These are phyloP conservation scores for Meiosimyza decipiens DNA, from an alignment of 2,888 invertebrate species.

Conservation along the genomic window DNA sequence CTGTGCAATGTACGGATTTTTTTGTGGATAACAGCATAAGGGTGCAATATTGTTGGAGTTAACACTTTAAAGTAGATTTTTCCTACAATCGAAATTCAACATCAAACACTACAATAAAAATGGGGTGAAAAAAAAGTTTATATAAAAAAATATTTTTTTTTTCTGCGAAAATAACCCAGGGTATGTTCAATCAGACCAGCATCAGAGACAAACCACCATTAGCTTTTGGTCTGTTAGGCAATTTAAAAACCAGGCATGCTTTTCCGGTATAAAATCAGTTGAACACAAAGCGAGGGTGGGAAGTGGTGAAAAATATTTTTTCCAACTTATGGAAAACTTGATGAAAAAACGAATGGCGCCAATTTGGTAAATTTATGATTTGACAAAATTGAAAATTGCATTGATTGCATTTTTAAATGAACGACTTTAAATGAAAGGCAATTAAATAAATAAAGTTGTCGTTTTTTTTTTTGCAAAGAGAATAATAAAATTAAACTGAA, in stretches of 20 bases:
- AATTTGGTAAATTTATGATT: conserved; percentile 23
- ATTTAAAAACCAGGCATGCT: not conserved
- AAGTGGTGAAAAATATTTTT: too few relatives aligned
- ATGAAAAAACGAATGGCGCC: conserved; percentile 1
- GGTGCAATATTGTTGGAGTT: conserved; percentile 23
- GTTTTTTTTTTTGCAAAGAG: too few relatives aligned
- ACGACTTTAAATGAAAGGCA: not conserved
- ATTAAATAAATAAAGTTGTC: conserved; percentile 16
- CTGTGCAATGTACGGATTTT: too few relatives aligned
- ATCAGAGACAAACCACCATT: not conserved
- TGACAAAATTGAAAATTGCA: conserved; percentile 22
- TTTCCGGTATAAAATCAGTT: too few relatives aligned
- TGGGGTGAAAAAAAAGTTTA: not conserved
- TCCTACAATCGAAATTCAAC: not conserved
- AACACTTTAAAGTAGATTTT: conserved; percentile 16
- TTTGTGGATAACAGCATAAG: not conserved
- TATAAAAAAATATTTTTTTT: not conserved
- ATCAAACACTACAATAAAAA: not conserved
- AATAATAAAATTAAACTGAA: too few relatives aligned
- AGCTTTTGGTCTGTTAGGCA: conserved; percentile 9
- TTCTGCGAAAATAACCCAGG: not conserved
- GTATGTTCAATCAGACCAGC: not conserved
- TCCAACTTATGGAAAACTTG: not conserved
- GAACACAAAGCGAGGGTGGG: too few relatives aligned
- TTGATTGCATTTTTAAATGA: conserved; percentile 27